Percentiles rank a stretch among this genome's conserved stretches.
Evolutionary conservation across 2,113 vertebrate genomes (phyloP).

Genomic region (Lepidothrix coronata): DNA sequence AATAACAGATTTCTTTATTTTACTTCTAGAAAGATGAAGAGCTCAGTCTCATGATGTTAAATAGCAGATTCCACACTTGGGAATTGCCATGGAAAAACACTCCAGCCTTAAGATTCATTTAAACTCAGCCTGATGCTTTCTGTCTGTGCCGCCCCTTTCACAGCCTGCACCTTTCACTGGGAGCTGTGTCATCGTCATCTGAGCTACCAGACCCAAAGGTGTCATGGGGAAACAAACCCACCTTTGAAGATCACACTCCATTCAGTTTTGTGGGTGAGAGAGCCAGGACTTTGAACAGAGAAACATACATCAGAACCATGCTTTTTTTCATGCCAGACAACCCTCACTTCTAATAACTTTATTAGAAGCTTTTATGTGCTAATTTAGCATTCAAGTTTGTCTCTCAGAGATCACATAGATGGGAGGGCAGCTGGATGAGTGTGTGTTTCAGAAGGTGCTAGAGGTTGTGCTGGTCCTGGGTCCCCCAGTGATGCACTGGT

Average conservation of each 20-base stretch:
- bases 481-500: not conserved
- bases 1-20: not conserved
- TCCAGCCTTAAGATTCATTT: not conserved
- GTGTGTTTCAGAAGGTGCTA: not conserved
- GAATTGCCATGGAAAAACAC: not conserved
- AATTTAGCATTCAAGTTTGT: not conserved
- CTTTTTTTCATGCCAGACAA: not conserved
- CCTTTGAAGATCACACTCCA: not conserved
- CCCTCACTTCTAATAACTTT: not conserved
- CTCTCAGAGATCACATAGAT: not conserved
- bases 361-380: not conserved
- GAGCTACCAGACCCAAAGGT: not conserved
- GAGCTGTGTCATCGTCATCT: rapidly evolving
- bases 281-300: not conserved
- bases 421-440: not conserved
- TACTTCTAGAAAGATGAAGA: not conserved
- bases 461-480: not conserved
- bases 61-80: not conserved
- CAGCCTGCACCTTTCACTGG: not conserved
- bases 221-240: not conserved
- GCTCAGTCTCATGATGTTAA: not conserved
- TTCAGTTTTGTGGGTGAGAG: not conserved
- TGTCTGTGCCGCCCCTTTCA: not conserved
- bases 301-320: not conserved
- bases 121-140: not conserved